Evolutionary conservation across 2,113 vertebrate species (phyloP), one percentile per base, ranked within the genome.

Genomic region (Burhinus bistriatus): DNA sequence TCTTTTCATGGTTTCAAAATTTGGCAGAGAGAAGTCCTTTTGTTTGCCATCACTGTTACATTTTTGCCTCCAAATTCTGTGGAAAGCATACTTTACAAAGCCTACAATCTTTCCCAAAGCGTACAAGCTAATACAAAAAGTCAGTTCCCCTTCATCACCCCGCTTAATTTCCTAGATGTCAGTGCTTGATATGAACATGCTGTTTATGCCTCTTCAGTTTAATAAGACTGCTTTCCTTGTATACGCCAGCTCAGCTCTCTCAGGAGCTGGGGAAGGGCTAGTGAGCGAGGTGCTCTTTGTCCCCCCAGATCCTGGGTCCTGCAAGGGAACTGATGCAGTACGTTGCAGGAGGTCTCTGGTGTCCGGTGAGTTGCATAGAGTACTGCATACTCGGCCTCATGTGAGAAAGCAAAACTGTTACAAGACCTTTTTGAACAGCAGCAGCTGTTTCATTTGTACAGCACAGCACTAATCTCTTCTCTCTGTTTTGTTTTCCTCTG

Each of bases 261-360:
- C 27, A 36, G 93, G 61, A 85, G 30, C 29, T 16, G 11, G 38
- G 23, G 55, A 71, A 32, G 44, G 57, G 40, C 30, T 40, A 20
- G 10, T 30, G 36, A 49, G 30, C 13, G 18, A 36, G n/a, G 5
- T 9, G 1, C 19, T 51, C 75, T 77, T 17, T 38, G 26, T 61
- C 6, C 9, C 19, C 9, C 1, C 17, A 34, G 0, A 69, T 76
- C 27, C 58, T 6, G 14, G 15, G 26, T 15, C 45, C 5, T 4
- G 0, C 17, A 9, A 65, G 64, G 52, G 27, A 80, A 4, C 34
- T 32, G 22, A 8, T 2, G 0, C 17, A 11, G 47, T 9, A n/a
- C 2, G 0, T 44, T 40, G 49, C 64, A 73, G 62, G 68, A n/a
- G 42, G n/a, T 30, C 52, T 91, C 80, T 42, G 47, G 27, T 83